A percentile compares a stretch with the other conserved stretches of the same genome.
Evolutionary conservation across 1,140 invertebrate genomes (phyloP).

Genomic region (Drosophila athabasca): DNA sequence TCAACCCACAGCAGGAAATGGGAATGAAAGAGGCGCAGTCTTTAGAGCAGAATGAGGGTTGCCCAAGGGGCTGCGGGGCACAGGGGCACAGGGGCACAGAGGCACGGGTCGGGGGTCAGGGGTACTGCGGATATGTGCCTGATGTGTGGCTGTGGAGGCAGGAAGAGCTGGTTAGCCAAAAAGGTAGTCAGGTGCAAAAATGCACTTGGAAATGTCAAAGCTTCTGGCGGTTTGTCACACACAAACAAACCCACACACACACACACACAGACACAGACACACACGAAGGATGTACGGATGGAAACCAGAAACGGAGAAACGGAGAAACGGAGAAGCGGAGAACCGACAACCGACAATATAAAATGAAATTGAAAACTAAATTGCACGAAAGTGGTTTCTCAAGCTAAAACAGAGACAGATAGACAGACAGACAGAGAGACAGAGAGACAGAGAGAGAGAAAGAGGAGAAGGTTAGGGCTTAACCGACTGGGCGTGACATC

Average conservation of each 20-base stretch:
- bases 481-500: slow-evolving; percentile 52
- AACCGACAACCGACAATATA: slow-evolving; percentile 59
- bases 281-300: background rate
- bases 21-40: slow-evolving; percentile 17
- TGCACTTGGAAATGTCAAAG: slow-evolving; percentile 78
- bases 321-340: slow-evolving; percentile 14
- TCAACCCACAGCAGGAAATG: slow-evolving; percentile 46
- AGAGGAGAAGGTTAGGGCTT: slow-evolving; percentile 5
- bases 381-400: slow-evolving; percentile 61
- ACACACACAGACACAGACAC: slow-evolving; percentile 4
- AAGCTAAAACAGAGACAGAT: slow-evolving; percentile 12
- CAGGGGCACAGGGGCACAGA: too few species aligned
- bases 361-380: slow-evolving; percentile 77
- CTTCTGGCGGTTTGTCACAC: slow-evolving; percentile 62
- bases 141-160: slow-evolving; percentile 5
- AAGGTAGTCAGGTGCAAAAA: slow-evolving; percentile 68
- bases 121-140: background rate
- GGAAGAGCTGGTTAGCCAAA: slow-evolving; percentile 38
- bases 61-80: background rate
- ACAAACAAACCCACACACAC: slow-evolving; percentile 17
- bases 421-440: slow-evolving; percentile 6
- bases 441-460: background rate
- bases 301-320: too few species aligned
- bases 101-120: too few species aligned
- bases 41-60: background rate